Conservation (phyloP, 2,113 vertebrate species). For the Butorides virescens region DNA sequence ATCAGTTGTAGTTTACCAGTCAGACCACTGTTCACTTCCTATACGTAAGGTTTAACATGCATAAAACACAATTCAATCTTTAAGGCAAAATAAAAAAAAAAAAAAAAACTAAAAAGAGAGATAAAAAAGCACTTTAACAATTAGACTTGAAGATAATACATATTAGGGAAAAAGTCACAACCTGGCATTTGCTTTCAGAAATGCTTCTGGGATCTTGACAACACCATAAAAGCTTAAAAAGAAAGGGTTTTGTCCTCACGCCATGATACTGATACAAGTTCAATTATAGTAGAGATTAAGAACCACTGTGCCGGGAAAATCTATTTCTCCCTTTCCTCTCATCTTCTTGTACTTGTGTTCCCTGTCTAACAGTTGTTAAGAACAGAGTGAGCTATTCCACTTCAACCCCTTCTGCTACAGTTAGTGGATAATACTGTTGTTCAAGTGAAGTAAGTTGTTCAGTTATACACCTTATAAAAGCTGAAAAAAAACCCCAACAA, state of each 20-base stretch:
- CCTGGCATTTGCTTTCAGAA: background rate
- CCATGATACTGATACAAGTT: background rate
- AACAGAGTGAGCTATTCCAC: background rate
- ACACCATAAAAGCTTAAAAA: background rate
- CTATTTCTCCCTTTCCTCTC: background rate
- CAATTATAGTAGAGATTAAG: background rate
- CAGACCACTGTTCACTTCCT: background rate
- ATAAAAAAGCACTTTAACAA: background rate
- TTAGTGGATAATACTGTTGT: background rate
- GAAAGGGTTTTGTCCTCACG: background rate
- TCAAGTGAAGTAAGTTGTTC: background rate
- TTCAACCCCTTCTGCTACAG: background rate
- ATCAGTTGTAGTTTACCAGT: background rate
- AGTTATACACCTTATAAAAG: background rate
- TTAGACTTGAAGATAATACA: background rate
- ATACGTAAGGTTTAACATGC: rapidly evolving
- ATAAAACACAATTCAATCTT: background rate
- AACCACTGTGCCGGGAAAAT: background rate
- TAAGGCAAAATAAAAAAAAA: background rate
- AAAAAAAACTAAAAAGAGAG: too few relatives aligned
- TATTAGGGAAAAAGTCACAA: background rate
- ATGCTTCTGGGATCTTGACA: background rate
- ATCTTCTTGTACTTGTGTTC: background rate
- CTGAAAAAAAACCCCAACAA: background rate
- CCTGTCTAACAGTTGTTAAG: background rate